A percentile compares a stretch with the other conserved stretches of the same genome.
These are phyloP conservation scores for Chloroceryle amazona DNA, from an alignment of 2,797 vertebrate genomes.

Conservation along the genomic window DNA sequence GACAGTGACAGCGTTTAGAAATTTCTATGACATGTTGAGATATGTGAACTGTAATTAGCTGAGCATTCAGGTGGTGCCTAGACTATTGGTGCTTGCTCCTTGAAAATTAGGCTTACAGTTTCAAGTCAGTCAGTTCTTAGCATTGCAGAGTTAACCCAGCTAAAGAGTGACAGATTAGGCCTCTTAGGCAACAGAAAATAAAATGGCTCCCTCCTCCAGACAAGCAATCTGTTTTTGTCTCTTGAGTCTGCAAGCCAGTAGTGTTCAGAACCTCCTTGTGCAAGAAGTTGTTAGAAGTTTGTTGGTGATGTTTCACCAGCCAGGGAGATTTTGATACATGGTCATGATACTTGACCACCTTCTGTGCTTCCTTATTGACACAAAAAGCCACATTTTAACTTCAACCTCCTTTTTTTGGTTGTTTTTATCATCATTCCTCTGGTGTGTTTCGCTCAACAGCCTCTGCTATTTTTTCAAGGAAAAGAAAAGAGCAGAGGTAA, in stretches of 20 bases:
- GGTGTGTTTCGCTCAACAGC: accelerated
- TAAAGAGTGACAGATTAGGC: not conserved
- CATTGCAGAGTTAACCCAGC: not conserved
- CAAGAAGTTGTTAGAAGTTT: not conserved
- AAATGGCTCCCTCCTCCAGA: not conserved
- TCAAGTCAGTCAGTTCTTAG: not conserved
- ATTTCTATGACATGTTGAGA: not conserved
- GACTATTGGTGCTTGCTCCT: not conserved
- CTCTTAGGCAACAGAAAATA: not conserved
- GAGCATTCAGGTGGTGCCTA: not conserved
- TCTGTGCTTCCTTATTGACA: not conserved
- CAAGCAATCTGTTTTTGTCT: not conserved
- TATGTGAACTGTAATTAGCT: not conserved
- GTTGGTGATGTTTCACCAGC: not conserved
- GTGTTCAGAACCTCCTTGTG: not conserved
- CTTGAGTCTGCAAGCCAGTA: not conserved
- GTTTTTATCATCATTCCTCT: not conserved
- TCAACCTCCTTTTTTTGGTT: not conserved
- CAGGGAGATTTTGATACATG: not conserved
- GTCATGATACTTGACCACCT: accelerated
- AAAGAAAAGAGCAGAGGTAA: accelerated
- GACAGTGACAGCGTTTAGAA: not conserved
- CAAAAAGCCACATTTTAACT: not conserved
- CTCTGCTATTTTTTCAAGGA: not conserved
- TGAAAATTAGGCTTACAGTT: not conserved